Base-by-base conservation (phyloP, 2,888 invertebrate genomes). In the Exephanes ischioxanthus region DNA sequence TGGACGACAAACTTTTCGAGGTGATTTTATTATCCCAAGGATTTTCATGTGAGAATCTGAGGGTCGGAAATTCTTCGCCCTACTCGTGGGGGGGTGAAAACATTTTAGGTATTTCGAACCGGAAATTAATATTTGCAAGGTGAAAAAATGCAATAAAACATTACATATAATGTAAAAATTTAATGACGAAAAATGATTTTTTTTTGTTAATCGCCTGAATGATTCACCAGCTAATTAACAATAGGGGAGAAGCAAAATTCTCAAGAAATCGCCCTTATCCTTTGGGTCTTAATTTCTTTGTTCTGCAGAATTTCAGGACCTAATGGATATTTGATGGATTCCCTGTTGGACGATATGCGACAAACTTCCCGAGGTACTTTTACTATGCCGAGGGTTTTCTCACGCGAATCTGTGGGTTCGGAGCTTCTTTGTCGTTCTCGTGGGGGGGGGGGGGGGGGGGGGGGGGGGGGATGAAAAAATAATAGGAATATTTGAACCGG, bases 261-360 rank as follows among this genome's bases (percentile, higher is more conserved):
- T 37, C 3, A 2, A 30, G 26, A 61, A 11, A 33, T 33, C 9
- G 11, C 63, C 19, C 30, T 30, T 19, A 48, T 71, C 33, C 48
- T 53, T 33, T 16, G 72, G 41, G 53, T 0, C 0, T 30, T 30
- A 0, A 5, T 5, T 53, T 71, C 5, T 55, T 61, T 53, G 26
- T 45, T 45, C 45, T 45, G 45, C 4, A 16, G 16, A 45, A 45
- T 45, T 3, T 3, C 16, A 16, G 3, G 14, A 45, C 48, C 72
- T 80, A 79, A 80, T 80, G 79, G 73, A 37, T n/a, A 61, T 51
- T 83, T 79, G 79, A 83, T 83, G 61, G 22, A 75, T 83, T 48
- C 51, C 22, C 53, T 37, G 26, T 48, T 58, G 53, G 51, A 79
- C 79, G 61, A 79, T 75, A 58, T 51, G 61, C 33, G 79, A 80